Evolutionary conservation across 2,113 vertebrate genomes (phyloP).

Genomic region (Syrrhaptes paradoxus): DNA sequence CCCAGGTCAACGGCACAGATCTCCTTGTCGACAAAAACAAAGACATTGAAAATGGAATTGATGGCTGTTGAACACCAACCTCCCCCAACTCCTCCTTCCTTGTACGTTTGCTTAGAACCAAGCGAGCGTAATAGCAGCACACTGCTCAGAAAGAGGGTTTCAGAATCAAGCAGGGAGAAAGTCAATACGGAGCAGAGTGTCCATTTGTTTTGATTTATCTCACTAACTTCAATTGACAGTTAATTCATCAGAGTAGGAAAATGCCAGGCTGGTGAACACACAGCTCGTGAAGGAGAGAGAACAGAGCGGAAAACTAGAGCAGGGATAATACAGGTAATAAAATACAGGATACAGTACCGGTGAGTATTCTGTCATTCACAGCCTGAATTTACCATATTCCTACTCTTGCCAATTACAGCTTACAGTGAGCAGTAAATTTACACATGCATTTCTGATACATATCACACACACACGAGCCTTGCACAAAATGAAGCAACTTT

Average conservation of each 20-base stretch:
- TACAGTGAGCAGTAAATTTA: not conserved
- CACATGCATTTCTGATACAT: not conserved
- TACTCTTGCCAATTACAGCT: constrained; percentile 23
- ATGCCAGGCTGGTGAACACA: constrained; percentile 61
- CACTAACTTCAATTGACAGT: constrained; percentile 82
- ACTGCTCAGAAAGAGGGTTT: constrained; percentile 76
- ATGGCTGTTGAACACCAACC: not conserved
- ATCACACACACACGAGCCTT: not conserved
- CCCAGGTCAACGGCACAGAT: not conserved
- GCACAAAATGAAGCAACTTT: not conserved
- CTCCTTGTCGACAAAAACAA: not conserved
- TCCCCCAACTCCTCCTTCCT: not conserved
- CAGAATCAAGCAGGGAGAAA: constrained; percentile 77
- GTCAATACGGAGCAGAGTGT: constrained; percentile 75
- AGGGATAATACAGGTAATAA: constrained; percentile 70
- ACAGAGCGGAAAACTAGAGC: not conserved
- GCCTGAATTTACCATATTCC: not conserved
- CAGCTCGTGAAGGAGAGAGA: constrained; percentile 40
- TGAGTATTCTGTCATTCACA: constrained; percentile 26
- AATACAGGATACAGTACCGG: constrained; percentile 62
- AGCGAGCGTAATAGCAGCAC: constrained; percentile 68
- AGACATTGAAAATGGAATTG: not conserved
- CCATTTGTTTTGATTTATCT: constrained; percentile 85
- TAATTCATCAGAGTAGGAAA: constrained; percentile 79
- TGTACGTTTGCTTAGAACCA: not conserved